Conservation (phyloP, 1,140 invertebrate species). For the Drepana arcuata region DNA sequence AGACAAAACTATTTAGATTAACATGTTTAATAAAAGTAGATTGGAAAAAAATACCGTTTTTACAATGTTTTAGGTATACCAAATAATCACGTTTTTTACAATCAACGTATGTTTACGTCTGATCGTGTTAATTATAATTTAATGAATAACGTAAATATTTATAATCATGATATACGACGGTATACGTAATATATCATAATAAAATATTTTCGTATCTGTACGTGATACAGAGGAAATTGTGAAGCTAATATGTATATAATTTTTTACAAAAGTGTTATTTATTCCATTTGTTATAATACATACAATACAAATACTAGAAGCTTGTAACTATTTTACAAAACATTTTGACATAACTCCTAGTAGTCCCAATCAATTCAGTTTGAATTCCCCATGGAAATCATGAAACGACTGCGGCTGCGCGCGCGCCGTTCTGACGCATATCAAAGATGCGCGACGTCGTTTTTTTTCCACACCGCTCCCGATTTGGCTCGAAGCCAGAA, state of each 20-base stretch:
- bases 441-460: conserved; percentile 61
- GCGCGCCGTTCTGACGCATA: conserved; percentile 57
- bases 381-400: conserved; percentile 3
- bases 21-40: background rate
- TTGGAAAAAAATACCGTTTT: background rate
- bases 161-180: no score
- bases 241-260: background rate
- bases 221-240: no score
- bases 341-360: no score
- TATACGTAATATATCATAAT: no score
- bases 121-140: no score
- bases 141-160: no score
- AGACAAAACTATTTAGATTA: background rate
- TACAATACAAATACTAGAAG: background rate
- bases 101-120: no score
- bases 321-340: conserved; percentile 30
- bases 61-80: no score
- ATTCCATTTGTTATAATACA: background rate
- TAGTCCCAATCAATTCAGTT: no score
- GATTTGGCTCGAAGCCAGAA: conserved; percentile 50
- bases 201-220: no score
- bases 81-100: no score
- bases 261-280: background rate
- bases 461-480: conserved; percentile 51
- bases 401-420: conserved; percentile 19